Evolutionary conservation across 2,797 vertebrate species (phyloP), one percentile per base, ranked within the genome.

Genomic region (Siniperca obscura): DNA sequence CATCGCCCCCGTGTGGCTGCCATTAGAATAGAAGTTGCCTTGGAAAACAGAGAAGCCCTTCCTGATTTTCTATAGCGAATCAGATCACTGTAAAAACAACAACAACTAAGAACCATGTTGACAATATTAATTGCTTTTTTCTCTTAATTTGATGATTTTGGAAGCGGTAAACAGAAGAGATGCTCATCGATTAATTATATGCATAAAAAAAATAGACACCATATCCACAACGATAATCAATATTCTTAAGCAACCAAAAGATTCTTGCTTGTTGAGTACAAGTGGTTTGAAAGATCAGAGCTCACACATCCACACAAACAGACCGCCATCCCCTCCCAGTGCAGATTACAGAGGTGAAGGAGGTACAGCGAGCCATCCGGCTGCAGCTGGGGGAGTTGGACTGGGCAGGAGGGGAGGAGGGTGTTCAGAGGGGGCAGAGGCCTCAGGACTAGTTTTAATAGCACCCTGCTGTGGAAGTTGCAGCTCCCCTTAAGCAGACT

Each of bases 401-500:
- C 56, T 5, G 66, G 69, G 59, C 10, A 2, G 61, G 80, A 66
- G 53, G 55, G 68, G 61, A 64, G 73, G 79, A 62, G 52, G 61
- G 81, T 55, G 82, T 61, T 81, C 40, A 77, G 78, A 71, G 14
- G 25, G 81, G 81, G 44, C 74, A 64, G 76, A 87, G 90, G 92
- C 89, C 92, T 89, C 60, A 3, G 93, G 94, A 90, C 93, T 94
- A 95, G 96, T 94, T 95, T 93, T 91, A 95, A 89, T 95, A 95
- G 95, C 95, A 96, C 95, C 95, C 94, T 96, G 94, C 95, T 95
- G 92, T 95, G 93, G 95, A 95, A 95, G 95, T 95, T 95, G 94
- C 92, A 82, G 94, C 95, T 95, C 94, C 94, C 94, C 95, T 94
- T 94, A 95, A 96, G 96, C 96, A 96, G 95, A 96, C 95, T 92